These are phyloP conservation scores for Caenorhabditis plicata DNA, from an alignment of 2,888 invertebrate genomes.

Conservation along the genomic window DNA sequence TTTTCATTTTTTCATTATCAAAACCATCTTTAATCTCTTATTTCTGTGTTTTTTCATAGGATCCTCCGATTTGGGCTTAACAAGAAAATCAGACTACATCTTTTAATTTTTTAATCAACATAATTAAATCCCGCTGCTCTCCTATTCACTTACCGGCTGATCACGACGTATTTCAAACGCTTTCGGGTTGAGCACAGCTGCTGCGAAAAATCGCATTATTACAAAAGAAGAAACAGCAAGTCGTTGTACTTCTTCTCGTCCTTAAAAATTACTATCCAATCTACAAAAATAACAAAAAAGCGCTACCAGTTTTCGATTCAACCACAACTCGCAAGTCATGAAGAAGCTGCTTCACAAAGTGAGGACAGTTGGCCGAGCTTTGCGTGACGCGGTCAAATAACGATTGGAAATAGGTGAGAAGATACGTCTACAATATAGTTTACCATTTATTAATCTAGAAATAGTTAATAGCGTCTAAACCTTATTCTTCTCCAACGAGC, in stretches of 20 bases:
- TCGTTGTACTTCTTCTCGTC: conserved; percentile 48
- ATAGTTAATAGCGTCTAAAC: background rate
- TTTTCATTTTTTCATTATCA: too few relatives aligned
- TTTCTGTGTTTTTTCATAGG: too few relatives aligned
- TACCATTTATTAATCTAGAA: conserved; percentile 4
- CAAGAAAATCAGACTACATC: too few relatives aligned
- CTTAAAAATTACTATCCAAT: conserved; percentile 8
- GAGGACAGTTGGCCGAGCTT: conserved; percentile 56
- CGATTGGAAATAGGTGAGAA: conserved; percentile 57
- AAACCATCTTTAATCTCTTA: too few relatives aligned
- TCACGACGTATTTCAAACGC: conserved; percentile 58
- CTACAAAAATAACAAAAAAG: background rate
- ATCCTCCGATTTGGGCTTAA: too few relatives aligned
- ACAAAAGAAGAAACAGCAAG: conserved; percentile 63
- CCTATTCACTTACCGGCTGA: too few relatives aligned
- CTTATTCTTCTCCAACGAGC: conserved; percentile 25
- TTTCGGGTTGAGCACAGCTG: conserved; percentile 63
- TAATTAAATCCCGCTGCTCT: conserved; percentile 14
- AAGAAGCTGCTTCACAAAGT: conserved; percentile 52
- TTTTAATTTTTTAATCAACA: background rate
- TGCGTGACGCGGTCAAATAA: conserved; percentile 57
- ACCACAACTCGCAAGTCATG: conserved; percentile 60
- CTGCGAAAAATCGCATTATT: conserved; percentile 65
- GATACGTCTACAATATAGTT: too few relatives aligned
- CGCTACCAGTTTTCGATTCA: conserved; percentile 23